phyloP scores from a whole-genome alignment of 2,797 vertebrate genomes.

The Triplophysa yarkandensis region DNA sequence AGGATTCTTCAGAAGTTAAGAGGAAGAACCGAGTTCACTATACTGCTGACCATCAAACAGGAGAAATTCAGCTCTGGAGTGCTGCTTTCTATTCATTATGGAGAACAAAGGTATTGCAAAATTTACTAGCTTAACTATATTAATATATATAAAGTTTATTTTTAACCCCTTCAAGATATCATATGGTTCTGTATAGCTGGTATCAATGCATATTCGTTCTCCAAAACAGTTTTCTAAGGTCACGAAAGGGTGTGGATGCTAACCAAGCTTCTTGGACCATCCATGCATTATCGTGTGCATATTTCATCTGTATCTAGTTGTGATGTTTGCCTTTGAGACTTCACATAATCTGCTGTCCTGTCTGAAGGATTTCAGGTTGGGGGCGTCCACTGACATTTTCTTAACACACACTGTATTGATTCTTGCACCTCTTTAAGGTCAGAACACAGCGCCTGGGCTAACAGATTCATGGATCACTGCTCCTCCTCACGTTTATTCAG shows the following conservation, averaged over 20 bases:
- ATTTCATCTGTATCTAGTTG: not conserved
- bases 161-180: not conserved
- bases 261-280: not conserved
- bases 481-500: conserved; percentile 22
- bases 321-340: conserved; percentile 10
- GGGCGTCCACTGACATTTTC: conserved; percentile 49
- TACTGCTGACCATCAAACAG: conserved; percentile 84
- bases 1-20: conserved; percentile 80
- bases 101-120: conserved; percentile 79
- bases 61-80: conserved; percentile 83
- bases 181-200: not conserved
- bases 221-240: too few species aligned
- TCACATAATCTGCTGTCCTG: conserved; percentile 23
- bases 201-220: not conserved
- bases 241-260: too few species aligned
- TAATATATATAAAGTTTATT: not conserved
- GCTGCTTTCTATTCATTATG: conserved; percentile 83
- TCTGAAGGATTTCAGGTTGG: conserved; percentile 38
- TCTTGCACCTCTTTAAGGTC: conserved; percentile 51
- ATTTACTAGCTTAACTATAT: not conserved
- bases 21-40: conserved; percentile 83
- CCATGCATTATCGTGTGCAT: not conserved
- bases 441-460: conserved; percentile 16
- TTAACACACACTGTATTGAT: conserved; percentile 47
- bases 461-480: conserved; percentile 37